Percentiles rank a stretch among this genome's conserved stretches.
phyloP scores from a whole-genome alignment of 2,797 vertebrate species.

The Eutrigla gurnardus region DNA sequence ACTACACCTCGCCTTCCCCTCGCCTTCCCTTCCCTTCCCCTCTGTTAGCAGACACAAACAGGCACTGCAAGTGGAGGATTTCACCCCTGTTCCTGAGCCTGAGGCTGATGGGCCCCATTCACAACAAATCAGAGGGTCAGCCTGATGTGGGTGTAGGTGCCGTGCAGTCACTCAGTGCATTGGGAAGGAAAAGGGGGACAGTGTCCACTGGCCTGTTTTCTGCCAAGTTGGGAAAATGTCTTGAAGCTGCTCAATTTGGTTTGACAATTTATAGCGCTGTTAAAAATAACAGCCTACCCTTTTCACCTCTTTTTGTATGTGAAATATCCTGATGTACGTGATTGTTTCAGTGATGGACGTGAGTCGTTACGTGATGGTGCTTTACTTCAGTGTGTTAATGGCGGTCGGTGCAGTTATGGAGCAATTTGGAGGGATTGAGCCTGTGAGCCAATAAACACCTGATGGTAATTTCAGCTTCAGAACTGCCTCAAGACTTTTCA shows the following conservation, averaged over 20 bases:
- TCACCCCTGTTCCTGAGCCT: slow-evolving; percentile 57
- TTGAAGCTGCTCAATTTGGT: slow-evolving; percentile 20
- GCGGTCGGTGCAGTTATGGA: slow-evolving; percentile 1
- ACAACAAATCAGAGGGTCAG: slow-evolving; percentile 76
- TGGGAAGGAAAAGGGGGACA: slow-evolving; percentile 15
- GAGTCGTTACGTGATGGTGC: slow-evolving; percentile 3
- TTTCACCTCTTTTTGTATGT: slow-evolving; percentile 19
- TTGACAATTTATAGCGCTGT: slow-evolving; percentile 16
- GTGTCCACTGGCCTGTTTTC: slow-evolving; percentile 39
- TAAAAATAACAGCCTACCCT: slow-evolving; percentile 29
- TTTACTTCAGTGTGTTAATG: slow-evolving; percentile 24
- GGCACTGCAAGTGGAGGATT: slow-evolving; percentile 66
- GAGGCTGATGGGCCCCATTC: slow-evolving; percentile 66
- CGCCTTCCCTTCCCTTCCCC: slow-evolving; percentile 67
- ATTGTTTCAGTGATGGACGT: slow-evolving; percentile 30
- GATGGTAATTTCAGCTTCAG: slow-evolving; percentile 27
- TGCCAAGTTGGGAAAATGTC: slow-evolving; percentile 24
- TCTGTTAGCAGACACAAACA: slow-evolving; percentile 57
- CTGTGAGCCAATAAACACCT: slow-evolving; percentile 35
- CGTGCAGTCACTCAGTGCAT: slow-evolving; percentile 45
- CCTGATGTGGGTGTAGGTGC: slow-evolving; percentile 46
- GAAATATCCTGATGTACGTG: slow-evolving; percentile 23
- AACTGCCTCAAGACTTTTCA: slow-evolving; percentile 13
- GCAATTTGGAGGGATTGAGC: slow-evolving; percentile 20
- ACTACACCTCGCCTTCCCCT: slow-evolving; percentile 63